Conservation (phyloP, 2,797 vertebrate genomes). For the Acanthurus tractus region DNA sequence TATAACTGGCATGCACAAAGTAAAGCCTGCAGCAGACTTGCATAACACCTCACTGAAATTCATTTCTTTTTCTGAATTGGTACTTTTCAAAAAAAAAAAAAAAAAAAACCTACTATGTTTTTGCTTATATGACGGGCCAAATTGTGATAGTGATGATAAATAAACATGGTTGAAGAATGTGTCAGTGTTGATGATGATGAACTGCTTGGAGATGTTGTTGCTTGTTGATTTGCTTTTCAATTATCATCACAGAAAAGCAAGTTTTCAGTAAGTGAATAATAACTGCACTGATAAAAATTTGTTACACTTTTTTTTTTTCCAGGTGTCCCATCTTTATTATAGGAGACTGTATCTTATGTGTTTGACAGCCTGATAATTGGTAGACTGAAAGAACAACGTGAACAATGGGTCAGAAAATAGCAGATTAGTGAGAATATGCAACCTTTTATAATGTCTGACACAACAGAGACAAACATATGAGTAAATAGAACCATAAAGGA, state of each 20-base stretch:
- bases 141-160: conserved; percentile 16
- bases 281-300: conserved; percentile 11
- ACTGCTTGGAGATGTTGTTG: neutral
- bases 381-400: conserved; percentile 35
- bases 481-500: conserved; percentile 10
- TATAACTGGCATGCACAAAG: conserved; percentile 20
- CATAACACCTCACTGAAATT: conserved; percentile 15
- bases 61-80: neutral
- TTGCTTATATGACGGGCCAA: neutral
- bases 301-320: conserved; percentile 6
- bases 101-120: conserved; percentile 1
- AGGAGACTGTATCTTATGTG: conserved; percentile 7
- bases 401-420: conserved; percentile 33
- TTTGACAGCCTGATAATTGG: conserved; percentile 61
- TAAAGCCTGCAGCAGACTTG: conserved; percentile 25
- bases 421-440: conserved; percentile 25
- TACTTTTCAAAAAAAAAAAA: neutral
- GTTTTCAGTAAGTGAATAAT: neutral
- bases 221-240: neutral
- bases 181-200: conserved; percentile 20
- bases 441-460: conserved; percentile 19
- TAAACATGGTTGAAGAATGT: neutral
- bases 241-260: neutral
- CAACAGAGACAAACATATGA: neutral
- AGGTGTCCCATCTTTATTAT: conserved; percentile 12